Conservation (phyloP, 2,888 invertebrate genomes). For the Candidula unifasciata region DNA sequence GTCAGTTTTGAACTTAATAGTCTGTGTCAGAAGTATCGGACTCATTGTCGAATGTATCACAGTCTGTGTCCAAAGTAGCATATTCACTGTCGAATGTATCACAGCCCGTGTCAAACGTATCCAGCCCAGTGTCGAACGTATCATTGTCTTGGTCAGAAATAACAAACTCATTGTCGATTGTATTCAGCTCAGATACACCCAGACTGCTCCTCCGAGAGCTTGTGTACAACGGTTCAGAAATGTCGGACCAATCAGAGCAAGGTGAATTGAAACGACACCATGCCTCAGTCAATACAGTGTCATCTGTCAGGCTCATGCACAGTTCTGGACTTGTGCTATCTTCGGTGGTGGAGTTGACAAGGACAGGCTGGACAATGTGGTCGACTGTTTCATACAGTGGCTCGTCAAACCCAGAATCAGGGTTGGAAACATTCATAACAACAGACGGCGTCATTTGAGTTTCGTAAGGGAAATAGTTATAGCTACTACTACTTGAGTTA, state of each 20-base stretch:
- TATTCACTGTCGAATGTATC: too few relatives aligned
- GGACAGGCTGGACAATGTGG: not conserved
- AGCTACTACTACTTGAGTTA: too few relatives aligned
- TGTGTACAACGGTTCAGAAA: not conserved
- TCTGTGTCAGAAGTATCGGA: too few relatives aligned
- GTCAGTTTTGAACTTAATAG: too few relatives aligned
- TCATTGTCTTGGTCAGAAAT: too few relatives aligned
- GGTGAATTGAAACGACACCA: not conserved
- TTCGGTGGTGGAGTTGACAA: not conserved
- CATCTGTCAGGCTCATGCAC: not conserved
- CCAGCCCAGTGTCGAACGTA: too few relatives aligned
- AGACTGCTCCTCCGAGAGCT: not conserved
- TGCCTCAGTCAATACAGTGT: not conserved
- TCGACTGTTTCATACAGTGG: slow-evolving; percentile 6
- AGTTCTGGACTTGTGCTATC: not conserved
- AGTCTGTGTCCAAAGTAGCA: too few relatives aligned
- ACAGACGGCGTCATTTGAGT: not conserved
- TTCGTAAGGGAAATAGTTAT: too few relatives aligned
- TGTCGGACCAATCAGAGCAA: not conserved
- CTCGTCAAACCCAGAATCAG: slow-evolving; percentile 39
- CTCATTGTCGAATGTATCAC: too few relatives aligned
- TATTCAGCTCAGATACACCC: not conserved
- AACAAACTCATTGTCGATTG: not conserved
- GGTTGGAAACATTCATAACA: slow-evolving; percentile 1
- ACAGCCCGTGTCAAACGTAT: too few relatives aligned